Percentiles rank a stretch among this genome's conserved stretches.
Conservation (phyloP, 2,113 vertebrate species). For the Brevimyrus niger region DNA sequence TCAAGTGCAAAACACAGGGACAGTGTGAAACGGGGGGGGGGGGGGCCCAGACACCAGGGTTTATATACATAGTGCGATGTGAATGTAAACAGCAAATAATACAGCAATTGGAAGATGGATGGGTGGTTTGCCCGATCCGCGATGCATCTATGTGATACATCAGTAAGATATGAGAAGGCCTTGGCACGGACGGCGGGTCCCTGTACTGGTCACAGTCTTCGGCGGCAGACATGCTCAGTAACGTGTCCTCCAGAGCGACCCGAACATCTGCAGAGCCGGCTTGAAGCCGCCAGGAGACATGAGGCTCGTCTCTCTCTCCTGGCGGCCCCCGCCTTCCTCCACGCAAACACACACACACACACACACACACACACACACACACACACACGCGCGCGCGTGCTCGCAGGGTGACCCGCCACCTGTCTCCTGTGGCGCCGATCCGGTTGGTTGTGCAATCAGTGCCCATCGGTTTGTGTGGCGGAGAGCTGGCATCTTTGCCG, state of each 20-base stretch:
- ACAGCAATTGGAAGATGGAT: neutral
- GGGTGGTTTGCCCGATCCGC: neutral
- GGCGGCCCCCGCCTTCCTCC: constrained; percentile 11
- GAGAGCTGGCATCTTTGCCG: constrained; percentile 28
- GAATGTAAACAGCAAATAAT: neutral
- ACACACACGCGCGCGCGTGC: constrained; percentile 38
- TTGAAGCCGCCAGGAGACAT: neutral
- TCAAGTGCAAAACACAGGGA: neutral
- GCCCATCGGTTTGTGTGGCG: constrained; percentile 40
- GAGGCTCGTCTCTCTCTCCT: constrained; percentile 3
- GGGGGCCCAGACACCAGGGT: neutral
- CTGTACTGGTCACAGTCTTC: neutral
- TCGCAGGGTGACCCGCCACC: constrained; percentile 46
- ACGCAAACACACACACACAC: constrained; percentile 1
- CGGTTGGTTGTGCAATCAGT: constrained; percentile 41
- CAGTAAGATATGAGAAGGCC: neutral
- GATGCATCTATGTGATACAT: neutral
- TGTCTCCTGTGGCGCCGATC: constrained; percentile 45
- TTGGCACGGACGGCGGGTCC: neutral
- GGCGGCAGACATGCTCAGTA: neutral
- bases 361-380: constrained; percentile 4
- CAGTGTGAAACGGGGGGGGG: neutral
- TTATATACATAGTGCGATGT: neutral
- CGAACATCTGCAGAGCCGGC: neutral
- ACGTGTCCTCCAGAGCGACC: neutral